Conservation (phyloP, 2,888 invertebrate genomes). For the Rotaria socialis region DNA sequence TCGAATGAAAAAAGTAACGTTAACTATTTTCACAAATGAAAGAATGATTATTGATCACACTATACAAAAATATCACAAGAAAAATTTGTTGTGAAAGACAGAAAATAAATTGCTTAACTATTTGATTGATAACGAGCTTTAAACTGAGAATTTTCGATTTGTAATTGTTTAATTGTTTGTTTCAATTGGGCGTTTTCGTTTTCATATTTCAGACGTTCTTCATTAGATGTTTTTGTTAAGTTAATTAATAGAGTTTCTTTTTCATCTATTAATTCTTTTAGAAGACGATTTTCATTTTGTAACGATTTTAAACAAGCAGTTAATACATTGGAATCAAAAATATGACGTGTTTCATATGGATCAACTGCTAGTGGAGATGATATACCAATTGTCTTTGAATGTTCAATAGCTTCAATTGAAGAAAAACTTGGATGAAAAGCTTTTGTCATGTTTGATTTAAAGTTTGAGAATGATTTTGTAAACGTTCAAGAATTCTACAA, state of each 20-base stretch:
- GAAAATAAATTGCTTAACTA: neutral
- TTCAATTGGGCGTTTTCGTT: neutral
- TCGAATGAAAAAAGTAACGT: neutral
- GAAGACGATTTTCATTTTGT: neutral
- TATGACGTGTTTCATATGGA: neutral
- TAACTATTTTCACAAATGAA: neutral
- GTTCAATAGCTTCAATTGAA: neutral
- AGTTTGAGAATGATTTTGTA: neutral
- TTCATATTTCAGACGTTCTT: constrained; percentile 22
- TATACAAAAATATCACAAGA: neutral
- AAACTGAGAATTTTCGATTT: neutral
- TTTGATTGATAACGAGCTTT: neutral
- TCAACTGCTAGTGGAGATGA: neutral
- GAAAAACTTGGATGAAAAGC: neutral
- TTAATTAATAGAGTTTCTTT: neutral
- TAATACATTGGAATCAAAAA: neutral
- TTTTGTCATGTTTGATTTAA: neutral
- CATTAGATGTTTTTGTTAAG: neutral
- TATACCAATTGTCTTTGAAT: neutral
- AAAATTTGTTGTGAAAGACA: neutral
- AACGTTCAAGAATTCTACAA: too few species aligned
- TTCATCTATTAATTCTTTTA: neutral
- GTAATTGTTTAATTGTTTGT: neutral
- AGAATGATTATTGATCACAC: neutral
- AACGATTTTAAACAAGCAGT: neutral